Evolutionary conservation across 2,888 invertebrate species (phyloP), one percentile per base, ranked within the genome.

Genomic region (Tenthredo scrophulariae): DNA sequence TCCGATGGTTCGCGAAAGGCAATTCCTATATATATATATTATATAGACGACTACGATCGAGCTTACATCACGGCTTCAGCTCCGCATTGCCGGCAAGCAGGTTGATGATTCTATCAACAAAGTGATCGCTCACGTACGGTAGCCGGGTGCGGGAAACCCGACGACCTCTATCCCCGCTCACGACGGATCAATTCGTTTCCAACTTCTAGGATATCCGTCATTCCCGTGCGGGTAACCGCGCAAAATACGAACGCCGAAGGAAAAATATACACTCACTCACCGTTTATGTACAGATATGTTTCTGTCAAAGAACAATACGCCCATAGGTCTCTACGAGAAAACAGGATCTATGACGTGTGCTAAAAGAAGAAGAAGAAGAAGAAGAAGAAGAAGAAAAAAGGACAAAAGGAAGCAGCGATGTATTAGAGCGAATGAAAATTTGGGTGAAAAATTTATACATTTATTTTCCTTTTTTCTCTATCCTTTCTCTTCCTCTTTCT

Each of bases 121-220:
- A 58, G 79, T 80, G 79, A 80, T 80, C 58, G 79, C 79, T 80
- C 79, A 80, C 58, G 58, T 80, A 80, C 62, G 62, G 62, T 37
- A 62, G 58, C 62, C 37, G 37, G 77, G 62, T 80, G 58, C 79
- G 79, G 79, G 79, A 80, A 62, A 80, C 79, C 79, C 79, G 79
- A 80, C 79, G 62, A 62, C 58, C 79, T 80, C 77, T 77, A 77
- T 77, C 50, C 77, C 77, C 46, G 77, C 77, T 77, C 79, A 62
- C 62, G 79, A 37, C 79, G 79, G 79, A 80, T 80, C 79, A 80
- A 80, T 80, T 80, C 79, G 58, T 62, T 58, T 62, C 79, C 79
- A 62, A 80, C 79, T 80, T 80, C 58, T 80, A 80, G 79, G 79
- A 80, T 80, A 80, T 80, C 79, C 79, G 58, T 80, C 79, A 62